These are phyloP conservation scores for Scomber japonicus DNA, from an alignment of 2,113 vertebrate species.

Conservation along the genomic window DNA sequence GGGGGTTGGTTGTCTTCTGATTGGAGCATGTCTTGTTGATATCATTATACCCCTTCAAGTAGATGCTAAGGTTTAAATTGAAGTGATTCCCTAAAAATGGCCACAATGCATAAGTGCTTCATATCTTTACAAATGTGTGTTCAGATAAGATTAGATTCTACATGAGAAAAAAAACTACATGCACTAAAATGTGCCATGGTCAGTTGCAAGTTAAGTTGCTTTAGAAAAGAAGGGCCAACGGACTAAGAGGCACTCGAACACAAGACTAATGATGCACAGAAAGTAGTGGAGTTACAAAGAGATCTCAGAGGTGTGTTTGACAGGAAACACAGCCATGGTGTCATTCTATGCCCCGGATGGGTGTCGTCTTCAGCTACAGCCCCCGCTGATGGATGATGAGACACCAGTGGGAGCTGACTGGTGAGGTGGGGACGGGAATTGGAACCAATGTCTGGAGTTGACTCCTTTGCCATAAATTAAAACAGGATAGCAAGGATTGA, in stretches of 20 bases:
- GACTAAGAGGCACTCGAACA: slow-evolving; percentile 21
- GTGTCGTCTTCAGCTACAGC: slow-evolving; percentile 68
- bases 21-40: slow-evolving; percentile 73
- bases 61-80: slow-evolving; percentile 50
- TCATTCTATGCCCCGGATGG: slow-evolving; percentile 71
- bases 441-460: slow-evolving; percentile 74
- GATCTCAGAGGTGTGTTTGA: slow-evolving; percentile 78
- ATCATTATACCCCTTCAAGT: slow-evolving; percentile 65
- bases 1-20: slow-evolving; percentile 58
- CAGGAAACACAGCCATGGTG: slow-evolving; percentile 77
- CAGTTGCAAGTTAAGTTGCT: slow-evolving; percentile 14
- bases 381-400: slow-evolving; percentile 83
- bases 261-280: slow-evolving; percentile 25
- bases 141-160: slow-evolving; percentile 16
- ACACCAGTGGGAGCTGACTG: slow-evolving; percentile 68
- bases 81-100: slow-evolving; percentile 54
- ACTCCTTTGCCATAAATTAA: slow-evolving; percentile 82
- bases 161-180: slow-evolving; percentile 3
- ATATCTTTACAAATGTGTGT: slow-evolving; percentile 28
- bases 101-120: slow-evolving; percentile 25
- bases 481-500: slow-evolving; percentile 74
- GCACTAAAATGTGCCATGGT: background rate
- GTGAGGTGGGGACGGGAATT: slow-evolving; percentile 67
- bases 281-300: slow-evolving; percentile 50
- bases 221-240: slow-evolving; percentile 16